phyloP scores from a whole-genome alignment of 2,888 invertebrate genomes.

The Dasypogon diadema region DNA sequence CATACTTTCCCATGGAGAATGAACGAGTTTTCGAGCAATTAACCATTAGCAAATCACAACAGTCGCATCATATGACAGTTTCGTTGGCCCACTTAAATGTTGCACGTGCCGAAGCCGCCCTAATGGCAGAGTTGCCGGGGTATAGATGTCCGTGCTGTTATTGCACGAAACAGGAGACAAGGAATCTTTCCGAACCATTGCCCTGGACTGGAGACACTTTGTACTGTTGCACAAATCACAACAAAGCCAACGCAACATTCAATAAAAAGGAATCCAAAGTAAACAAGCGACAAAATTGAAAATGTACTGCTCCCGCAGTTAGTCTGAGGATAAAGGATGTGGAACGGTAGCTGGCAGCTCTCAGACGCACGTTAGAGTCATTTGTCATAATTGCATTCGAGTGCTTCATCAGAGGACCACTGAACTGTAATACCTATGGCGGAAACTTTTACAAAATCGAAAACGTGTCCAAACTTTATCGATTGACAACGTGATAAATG shows the following conservation, averaged over 20 bases:
- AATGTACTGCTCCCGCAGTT: conserved; percentile 26
- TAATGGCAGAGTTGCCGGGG: conserved; percentile 27
- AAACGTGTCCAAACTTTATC: conserved; percentile 53
- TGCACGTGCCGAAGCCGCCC: conserved; percentile 40
- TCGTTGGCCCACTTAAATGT: conserved; percentile 37
- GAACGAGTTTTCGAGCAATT: conserved; percentile 52
- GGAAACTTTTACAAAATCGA: conserved; percentile 53
- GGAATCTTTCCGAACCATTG: conserved; percentile 52
- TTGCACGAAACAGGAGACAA: conserved; percentile 22
- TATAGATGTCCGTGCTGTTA: not conserved
- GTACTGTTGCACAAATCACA: conserved; percentile 47
- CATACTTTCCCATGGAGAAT: conserved; percentile 41
- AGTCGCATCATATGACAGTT: conserved; percentile 50
- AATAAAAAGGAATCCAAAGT: conserved; percentile 45
- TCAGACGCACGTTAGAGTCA: conserved; percentile 54
- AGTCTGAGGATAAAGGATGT: conserved; percentile 21
- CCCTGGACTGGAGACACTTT: conserved; percentile 24
- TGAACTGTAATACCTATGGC: conserved; percentile 50
- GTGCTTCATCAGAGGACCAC: conserved; percentile 51
- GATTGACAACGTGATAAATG: conserved; percentile 52
- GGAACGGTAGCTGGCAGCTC: conserved; percentile 49
- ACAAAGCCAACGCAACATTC: conserved; percentile 35
- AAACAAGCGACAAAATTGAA: conserved; percentile 53
- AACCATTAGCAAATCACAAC: conserved; percentile 54
- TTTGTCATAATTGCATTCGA: conserved; percentile 53